A percentile compares a stretch with the other conserved stretches of the same genome.
phyloP scores from a whole-genome alignment of 2,888 invertebrate species.

The Caenorhabditis parvicauda region DNA sequence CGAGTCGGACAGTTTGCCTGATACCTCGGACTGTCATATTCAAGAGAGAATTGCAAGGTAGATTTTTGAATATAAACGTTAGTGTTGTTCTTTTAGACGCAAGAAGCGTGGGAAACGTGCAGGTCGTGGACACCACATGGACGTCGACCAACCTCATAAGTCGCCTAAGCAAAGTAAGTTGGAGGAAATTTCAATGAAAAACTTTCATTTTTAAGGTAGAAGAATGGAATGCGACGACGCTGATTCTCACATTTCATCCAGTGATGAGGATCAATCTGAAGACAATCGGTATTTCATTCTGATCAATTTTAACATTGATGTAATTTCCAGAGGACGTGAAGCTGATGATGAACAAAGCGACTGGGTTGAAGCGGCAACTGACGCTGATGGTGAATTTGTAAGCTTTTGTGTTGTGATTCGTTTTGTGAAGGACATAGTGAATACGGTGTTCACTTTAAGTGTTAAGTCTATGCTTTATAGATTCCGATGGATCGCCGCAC shows the following conservation, averaged over 20 bases:
- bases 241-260: conserved; percentile 40
- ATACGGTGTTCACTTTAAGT: too few species aligned
- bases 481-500: too few species aligned
- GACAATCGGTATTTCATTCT: conserved; percentile 8
- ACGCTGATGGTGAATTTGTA: conserved; percentile 6
- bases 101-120: conserved; percentile 16
- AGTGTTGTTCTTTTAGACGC: neutral
- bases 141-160: conserved; percentile 23
- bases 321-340: conserved; percentile 14
- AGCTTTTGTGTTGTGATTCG: neutral
- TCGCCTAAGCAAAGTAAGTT: neutral
- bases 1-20: conserved; percentile 45
- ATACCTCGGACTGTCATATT: conserved; percentile 13
- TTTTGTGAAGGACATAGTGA: too few species aligned
- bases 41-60: conserved; percentile 13
- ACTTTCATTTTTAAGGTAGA: conserved; percentile 7
- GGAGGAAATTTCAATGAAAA: neutral
- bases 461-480: too few species aligned
- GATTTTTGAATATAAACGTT: neutral
- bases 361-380: conserved; percentile 44
- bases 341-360: conserved; percentile 58
- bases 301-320: too few species aligned
- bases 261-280: conserved; percentile 21
- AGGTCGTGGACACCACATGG: conserved; percentile 19
- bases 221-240: conserved; percentile 32